Evolutionary conservation across 2,797 vertebrate species (phyloP), one percentile per base, ranked within the genome.

Genomic region (Micropoecilia bifurca): DNA sequence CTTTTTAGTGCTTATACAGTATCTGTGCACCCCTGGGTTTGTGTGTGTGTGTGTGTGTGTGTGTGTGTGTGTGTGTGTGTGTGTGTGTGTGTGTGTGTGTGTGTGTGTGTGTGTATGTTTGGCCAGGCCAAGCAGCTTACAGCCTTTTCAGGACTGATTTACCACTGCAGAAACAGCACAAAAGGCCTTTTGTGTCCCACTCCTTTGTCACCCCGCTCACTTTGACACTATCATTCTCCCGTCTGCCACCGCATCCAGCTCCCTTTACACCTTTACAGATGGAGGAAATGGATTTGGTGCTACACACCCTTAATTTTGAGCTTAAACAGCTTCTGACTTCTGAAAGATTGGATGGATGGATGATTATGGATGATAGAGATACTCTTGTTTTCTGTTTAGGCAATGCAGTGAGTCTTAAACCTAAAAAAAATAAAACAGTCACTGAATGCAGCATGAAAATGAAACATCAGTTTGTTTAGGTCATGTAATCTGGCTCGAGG

Each of bases 111-210:
- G 25, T 22, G 63, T 36, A 75, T 1, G 25, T 39, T 74, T 73
- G 76, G 85, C 80, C 87, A 83, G 81, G 77, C 73, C 71, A 87
- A 76, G 87, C 80, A 83, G 76, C 81, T 88, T 90, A 90, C 87
- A 78, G 80, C 81, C 86, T 79, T 90, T 85, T 85, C 85, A 86
- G 79, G 66, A 57, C 85, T 77, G 85, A 91, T 91, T 89, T 89
- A 79, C 83, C 81, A 1, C 79, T 39, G 84, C 85, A 77, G 75
- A 85, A 28, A 71, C 45, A 4, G 79, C 82, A 89, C 83, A 92
- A 91, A 90, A 72, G 80, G 80, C 74, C 87, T 83, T 87, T 93
- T 91, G 85, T 92, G 82, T 13, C 1, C 68, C 50, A 71, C 74
- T 85, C 55, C 61, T 47, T 72, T 88, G 86, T 89, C 82, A 87